Evolutionary conservation across 1,140 invertebrate species (phyloP).

Genomic region (Centruroides sculpturatus): DNA sequence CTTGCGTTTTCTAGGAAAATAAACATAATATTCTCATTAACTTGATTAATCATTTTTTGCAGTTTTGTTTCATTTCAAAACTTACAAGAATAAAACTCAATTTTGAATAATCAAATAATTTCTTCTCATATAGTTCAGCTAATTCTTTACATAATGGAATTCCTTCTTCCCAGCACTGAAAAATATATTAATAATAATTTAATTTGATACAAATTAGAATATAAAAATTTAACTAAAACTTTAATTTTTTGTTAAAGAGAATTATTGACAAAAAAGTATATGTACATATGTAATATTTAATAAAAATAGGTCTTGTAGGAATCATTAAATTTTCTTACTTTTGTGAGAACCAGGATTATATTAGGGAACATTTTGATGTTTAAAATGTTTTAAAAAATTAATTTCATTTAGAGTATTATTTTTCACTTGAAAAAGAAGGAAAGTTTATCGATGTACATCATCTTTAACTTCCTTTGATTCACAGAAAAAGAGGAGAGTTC

Average conservation of each 20-base stretch:
- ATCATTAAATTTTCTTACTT: no score
- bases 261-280: slow-evolving; percentile 1
- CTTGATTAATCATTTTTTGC: no score
- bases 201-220: neutral
- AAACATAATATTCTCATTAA: neutral
- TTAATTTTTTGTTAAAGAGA: neutral
- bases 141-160: slow-evolving; percentile 86
- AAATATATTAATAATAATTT: neutral
- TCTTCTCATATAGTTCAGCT: slow-evolving; percentile 70
- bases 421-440: no score
- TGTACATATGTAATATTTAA: neutral
- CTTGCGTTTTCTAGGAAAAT: slow-evolving; percentile 45
- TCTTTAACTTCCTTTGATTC: no score
- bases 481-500: no score
- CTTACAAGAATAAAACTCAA: slow-evolving; percentile 60
- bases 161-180: slow-evolving; percentile 85
- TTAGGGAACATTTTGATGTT: no score
- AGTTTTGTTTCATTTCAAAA: neutral
- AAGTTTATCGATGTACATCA: no score
- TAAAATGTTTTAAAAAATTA: no score
- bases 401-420: no score
- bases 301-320: no score
- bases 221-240: neutral
- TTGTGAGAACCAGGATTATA: no score
- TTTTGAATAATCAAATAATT: slow-evolving; percentile 78